These are phyloP conservation scores for Orchesella cincta DNA, from an alignment of 1,140 invertebrate genomes.

Conservation along the genomic window DNA sequence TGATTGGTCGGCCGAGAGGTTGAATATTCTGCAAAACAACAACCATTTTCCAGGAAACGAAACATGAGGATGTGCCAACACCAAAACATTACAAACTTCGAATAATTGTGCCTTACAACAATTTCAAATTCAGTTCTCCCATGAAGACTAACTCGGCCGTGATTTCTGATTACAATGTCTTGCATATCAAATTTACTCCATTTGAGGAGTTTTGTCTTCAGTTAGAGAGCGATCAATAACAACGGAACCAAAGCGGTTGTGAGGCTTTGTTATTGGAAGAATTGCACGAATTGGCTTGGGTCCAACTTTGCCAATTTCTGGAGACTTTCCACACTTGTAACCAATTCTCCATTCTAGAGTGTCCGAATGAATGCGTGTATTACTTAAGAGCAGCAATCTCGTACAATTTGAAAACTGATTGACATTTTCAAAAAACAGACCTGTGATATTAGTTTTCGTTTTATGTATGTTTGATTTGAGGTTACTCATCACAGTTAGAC, in stretches of 20 bases:
- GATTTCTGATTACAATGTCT: not conserved
- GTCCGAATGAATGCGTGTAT: not conserved
- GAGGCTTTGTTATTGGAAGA: not conserved
- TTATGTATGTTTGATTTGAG: too few relatives aligned
- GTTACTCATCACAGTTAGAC: not conserved
- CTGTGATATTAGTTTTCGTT: not conserved
- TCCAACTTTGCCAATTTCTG: not conserved
- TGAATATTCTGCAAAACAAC: too few relatives aligned
- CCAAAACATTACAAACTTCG: too few relatives aligned
- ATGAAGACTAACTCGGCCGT: not conserved
- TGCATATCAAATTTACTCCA: constrained; percentile 9
- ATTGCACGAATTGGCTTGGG: not conserved
- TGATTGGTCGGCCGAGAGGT: not conserved
- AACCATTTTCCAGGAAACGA: too few relatives aligned
- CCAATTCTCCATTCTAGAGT: not conserved
- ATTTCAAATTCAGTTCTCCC: not conserved
- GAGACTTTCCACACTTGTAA: not conserved
- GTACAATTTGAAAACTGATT: constrained; percentile 2
- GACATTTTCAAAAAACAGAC: not conserved
- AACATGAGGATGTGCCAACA: too few relatives aligned
- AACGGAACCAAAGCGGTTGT: not conserved
- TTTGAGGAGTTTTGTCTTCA: not conserved
- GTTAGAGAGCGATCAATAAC: not conserved
- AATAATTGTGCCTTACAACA: too few relatives aligned
- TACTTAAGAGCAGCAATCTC: not conserved